phyloP scores from a whole-genome alignment of 2,797 vertebrate species.

The Melanotaenia parkinsoni region DNA sequence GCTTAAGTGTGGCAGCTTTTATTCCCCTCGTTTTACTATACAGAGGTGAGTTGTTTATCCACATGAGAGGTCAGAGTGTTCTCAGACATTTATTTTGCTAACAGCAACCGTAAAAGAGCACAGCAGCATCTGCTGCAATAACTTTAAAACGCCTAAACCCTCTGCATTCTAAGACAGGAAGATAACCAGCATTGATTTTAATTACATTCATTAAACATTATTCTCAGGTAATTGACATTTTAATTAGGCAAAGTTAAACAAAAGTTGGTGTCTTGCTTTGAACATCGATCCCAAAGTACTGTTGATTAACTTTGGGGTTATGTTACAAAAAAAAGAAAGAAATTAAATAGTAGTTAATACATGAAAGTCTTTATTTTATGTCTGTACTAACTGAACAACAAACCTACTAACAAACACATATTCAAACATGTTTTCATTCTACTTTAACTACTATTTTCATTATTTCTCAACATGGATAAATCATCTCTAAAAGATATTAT shows the following conservation, averaged over 20 bases:
- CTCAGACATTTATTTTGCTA: conserved; percentile 45
- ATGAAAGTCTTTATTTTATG: conserved; percentile 7
- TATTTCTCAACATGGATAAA: conserved; percentile 5
- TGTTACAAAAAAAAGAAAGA: conserved; percentile 2
- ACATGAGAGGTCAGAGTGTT: conserved; percentile 66
- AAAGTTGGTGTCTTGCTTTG: conserved; percentile 5
- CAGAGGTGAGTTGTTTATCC: conserved; percentile 40
- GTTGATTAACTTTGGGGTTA: conserved; percentile 3
- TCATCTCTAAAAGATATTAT: not conserved
- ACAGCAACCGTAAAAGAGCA: conserved; percentile 21
- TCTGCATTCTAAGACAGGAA: conserved; percentile 6
- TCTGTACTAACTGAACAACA: not conserved
- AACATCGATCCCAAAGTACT: not conserved
- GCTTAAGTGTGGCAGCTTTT: conserved; percentile 22
- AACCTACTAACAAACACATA: not conserved
- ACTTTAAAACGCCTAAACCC: conserved; percentile 28
- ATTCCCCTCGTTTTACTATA: not conserved
- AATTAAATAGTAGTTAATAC: not conserved
- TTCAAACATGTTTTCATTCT: conserved; percentile 3
- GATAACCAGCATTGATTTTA: conserved; percentile 22
- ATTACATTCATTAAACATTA: conserved; percentile 32
- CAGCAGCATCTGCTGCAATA: conserved; percentile 23
- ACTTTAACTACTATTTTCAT: not conserved
- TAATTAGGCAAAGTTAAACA: conserved; percentile 4
- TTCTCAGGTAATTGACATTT: conserved; percentile 14